Base-by-base conservation (phyloP, 2,888 invertebrate species). In the Himalopsyche tibetana region DNA sequence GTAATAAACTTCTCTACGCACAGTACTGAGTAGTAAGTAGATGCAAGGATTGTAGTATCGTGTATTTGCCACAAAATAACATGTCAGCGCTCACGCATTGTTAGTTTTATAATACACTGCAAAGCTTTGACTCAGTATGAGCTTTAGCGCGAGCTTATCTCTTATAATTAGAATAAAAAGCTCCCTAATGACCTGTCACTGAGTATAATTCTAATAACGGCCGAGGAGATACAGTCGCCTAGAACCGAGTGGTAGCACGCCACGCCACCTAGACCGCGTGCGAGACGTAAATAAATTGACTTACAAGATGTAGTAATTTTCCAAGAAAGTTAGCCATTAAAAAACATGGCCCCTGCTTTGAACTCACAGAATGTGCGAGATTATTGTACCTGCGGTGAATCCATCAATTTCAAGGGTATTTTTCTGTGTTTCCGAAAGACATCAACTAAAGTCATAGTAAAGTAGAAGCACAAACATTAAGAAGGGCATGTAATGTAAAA, bases 141-240 rank as follows among this genome's bases (percentile, higher is more conserved):
- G 85, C 81, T 83, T 81, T 84, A 51, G 86, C 55, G 69, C 40
- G 63, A 80, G 84, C 85, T 88, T 87, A 87, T 87, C 87, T 79
- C 81, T 81, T 86, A 84, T 87, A 88, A 88, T 88, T 86, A 87
- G 88, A 88, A 88, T 88, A 88, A 88, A 88, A 87, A 87, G 87
- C 86, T 84, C 86, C 87, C 88, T 88, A 88, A 88, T 88, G 88
- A 88, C 87, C 88, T 87, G 88, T 88, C 88, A 84, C 86, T 82
- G 86, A 55, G 84, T 51, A 81, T 84, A 84, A 84, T 82, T 86
- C 82, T 55, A 80, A 82, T 63, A 56, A 82, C 74, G 63, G 86
- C 82, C 45, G 86, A 86, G 84, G 69, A 85, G 82, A 82, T 85
- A 85, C 85, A 85, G 74, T 82, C 85, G 79, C 82, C 81, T 45